Percentiles rank a stretch among this genome's conserved stretches.
Evolutionary conservation across 2,113 vertebrate genomes (phyloP).

Genomic region (Syngnathus floridae): DNA sequence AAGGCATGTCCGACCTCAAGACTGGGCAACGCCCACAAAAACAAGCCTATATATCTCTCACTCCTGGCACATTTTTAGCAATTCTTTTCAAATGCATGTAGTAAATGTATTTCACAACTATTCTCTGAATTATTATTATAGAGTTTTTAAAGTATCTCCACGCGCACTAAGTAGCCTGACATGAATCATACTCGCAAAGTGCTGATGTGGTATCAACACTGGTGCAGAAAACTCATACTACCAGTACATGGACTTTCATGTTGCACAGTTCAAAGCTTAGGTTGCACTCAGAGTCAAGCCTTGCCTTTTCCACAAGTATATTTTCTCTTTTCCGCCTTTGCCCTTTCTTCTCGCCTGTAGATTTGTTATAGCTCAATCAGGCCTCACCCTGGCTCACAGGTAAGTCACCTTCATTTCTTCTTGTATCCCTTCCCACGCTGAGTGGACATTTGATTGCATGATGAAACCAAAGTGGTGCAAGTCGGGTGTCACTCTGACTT

Average conservation of each 20-base stretch:
- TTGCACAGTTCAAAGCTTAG: slow-evolving; percentile 34
- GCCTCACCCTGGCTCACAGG: slow-evolving; percentile 34
- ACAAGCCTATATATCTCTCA: no score
- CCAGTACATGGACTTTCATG: slow-evolving; percentile 2
- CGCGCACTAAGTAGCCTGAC: no score
- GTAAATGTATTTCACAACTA: no score
- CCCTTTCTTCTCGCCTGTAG: slow-evolving; percentile 25
- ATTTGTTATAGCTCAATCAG: slow-evolving; percentile 51
- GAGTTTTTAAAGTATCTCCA: no score
- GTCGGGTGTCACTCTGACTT: slow-evolving; percentile 24
- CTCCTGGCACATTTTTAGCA: no score
- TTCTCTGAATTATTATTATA: no score
- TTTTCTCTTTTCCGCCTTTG: slow-evolving; percentile 8
- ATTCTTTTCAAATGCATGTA: no score
- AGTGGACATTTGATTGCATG: slow-evolving; percentile 20
- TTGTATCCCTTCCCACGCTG: slow-evolving; percentile 22
- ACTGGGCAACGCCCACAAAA: no score
- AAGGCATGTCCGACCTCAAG: no score
- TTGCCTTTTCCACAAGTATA: slow-evolving; percentile 23
- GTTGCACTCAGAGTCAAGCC: slow-evolving; percentile 34
- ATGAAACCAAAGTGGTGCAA: slow-evolving; percentile 44
- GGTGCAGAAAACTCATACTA: no score
- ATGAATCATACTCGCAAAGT: no score
- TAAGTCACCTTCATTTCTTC: slow-evolving; percentile 43
- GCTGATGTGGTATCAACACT: no score